Evolutionary conservation across 1,140 invertebrate genomes (phyloP), one percentile per base, ranked within the genome.

Genomic region (Coboldia fuscipes): DNA sequence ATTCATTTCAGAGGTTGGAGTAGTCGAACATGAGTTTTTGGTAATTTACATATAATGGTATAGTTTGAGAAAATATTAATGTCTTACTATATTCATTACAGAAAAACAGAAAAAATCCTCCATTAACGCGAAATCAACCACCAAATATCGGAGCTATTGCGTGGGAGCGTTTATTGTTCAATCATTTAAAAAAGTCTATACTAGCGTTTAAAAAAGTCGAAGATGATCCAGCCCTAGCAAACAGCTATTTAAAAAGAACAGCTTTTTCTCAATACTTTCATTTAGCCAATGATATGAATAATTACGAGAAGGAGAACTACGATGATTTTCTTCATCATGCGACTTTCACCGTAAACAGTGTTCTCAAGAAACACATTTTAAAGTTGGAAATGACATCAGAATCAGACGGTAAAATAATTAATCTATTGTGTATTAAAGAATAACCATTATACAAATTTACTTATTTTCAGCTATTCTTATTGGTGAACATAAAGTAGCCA

Each of bases 131-230:
- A 30, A 68, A 85, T 45, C 72, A 84, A 41, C 76, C 83, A 1
- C 71, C 74, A 0, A 61, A 72, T 13, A 69, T 78, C 15, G 84
- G 85, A 14, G 66, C 78, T 12, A 82, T 92, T 32, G 78, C 68
- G 46, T 92, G 85, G 85, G 71, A 72, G 4, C 62, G 77, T 21
- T 62, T 74, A 27, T 52, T 89, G 10, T 82, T 82, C 41, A 63
- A 75, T 39, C 69, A 70, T 35, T 61, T 90, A 13, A 86, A 82
- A 50, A 63, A 64, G 33, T 70, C 81, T 0, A 72, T 86, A 18
- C 56, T 85, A 38, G 68, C 68, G 26, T 86, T 88, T 45, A 32
- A 32, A 32, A 32, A 36, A 56, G 64, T 83, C 2, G 62, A 73
- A 23, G 74, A 88, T 41, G 44, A 48, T 37, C 48, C 47, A 18